A percentile compares a stretch with the other conserved stretches of the same genome.
Evolutionary conservation across 2,797 vertebrate genomes (phyloP).

Genomic region (Eulemur coronatus): DNA sequence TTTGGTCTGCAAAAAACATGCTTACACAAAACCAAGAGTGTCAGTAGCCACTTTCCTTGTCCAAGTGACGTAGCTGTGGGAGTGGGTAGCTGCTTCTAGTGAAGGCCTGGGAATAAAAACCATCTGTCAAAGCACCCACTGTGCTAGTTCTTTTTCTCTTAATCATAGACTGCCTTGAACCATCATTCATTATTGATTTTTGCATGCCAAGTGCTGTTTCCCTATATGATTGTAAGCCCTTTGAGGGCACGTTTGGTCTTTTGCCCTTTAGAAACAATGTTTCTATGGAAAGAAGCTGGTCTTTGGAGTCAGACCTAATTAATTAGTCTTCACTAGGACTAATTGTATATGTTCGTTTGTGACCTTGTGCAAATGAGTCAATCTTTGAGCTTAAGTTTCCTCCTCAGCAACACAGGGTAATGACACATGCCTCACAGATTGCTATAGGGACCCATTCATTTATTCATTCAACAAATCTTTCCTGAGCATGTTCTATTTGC

Average conservation of each 20-base stretch:
- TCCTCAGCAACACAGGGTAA: neutral
- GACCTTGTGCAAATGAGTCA: neutral
- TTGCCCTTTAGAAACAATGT: neutral
- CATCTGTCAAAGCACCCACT: rapidly evolving
- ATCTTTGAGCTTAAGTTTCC: neutral
- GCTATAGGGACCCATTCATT: neutral
- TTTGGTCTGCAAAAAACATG: neutral
- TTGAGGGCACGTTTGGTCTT: neutral
- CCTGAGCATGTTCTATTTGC: neutral
- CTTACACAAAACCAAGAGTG: neutral
- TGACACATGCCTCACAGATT: neutral
- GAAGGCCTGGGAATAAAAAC: neutral
- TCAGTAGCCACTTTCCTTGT: neutral
- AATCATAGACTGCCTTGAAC: neutral
- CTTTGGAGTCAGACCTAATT: neutral
- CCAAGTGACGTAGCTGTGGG: no score
- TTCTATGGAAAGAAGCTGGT: neutral
- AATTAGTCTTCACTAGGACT: neutral
- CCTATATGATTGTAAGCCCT: neutral
- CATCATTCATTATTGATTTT: neutral
- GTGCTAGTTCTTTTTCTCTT: neutral
- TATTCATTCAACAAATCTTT: neutral
- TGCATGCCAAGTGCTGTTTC: neutral
- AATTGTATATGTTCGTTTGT: neutral
- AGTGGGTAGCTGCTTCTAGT: neutral